A percentile compares a stretch with the other conserved stretches of the same genome.
Conservation (phyloP, 2,113 vertebrate genomes). For the Oreocharis arfaki region DNA sequence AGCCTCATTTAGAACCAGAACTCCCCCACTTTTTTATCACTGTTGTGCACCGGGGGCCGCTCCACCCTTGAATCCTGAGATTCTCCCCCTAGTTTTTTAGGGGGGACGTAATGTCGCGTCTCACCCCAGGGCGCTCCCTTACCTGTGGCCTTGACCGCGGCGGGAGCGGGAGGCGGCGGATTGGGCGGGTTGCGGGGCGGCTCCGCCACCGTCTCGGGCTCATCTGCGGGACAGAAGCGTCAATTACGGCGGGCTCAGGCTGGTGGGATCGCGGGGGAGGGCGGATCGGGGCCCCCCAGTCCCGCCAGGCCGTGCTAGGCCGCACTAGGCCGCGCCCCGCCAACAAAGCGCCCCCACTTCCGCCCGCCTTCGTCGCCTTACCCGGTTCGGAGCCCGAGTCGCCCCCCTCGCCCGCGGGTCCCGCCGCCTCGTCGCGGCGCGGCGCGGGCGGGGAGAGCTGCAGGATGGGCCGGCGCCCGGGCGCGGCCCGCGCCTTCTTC, state of each 20-base stretch:
- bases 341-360: not conserved
- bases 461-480: conserved; percentile 87
- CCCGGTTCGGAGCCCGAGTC: conserved; percentile 75
- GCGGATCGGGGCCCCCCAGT: not conserved
- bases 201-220: conserved; percentile 79
- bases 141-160: conserved; percentile 90
- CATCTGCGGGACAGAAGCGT: conserved; percentile 60
- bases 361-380: conserved; percentile 17
- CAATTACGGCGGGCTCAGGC: not conserved
- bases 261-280: not conserved
- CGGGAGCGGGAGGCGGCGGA: conserved; percentile 69
- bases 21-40: not conserved
- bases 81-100: fast-evolving
- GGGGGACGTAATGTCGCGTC: not conserved
- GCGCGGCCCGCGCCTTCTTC: conserved; percentile 76
- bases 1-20: not conserved
- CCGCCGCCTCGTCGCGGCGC: conserved; percentile 72
- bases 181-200: conserved; percentile 53
- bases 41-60: too few relatives aligned
- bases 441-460: conserved; percentile 87
- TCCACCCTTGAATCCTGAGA: too few relatives aligned
- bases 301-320: not conserved
- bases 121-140: not conserved
- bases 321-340: not conserved
- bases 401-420: not conserved